Percentiles rank a stretch among this genome's conserved stretches.
Evolutionary conservation across 2,888 invertebrate genomes (phyloP).

Genomic region (Germaria angustata): DNA sequence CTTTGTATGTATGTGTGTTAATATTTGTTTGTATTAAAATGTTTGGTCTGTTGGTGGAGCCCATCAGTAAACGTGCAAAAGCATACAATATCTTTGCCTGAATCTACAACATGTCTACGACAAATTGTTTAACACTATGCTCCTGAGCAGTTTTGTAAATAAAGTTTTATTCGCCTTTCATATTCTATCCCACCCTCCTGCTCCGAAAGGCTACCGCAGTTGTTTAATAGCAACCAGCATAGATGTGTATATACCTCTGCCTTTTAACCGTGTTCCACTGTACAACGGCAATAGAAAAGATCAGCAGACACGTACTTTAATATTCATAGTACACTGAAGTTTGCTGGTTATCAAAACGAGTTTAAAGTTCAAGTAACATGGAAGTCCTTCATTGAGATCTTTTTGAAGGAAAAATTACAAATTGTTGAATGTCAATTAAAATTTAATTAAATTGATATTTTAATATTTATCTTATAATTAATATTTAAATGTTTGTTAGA

Average conservation of each 20-base stretch:
- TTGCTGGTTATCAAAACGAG: not conserved
- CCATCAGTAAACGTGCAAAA: conserved; percentile 57
- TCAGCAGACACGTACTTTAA: conserved; percentile 32
- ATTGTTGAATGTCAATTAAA: no score
- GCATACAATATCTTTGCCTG: conserved; percentile 60
- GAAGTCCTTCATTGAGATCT: no score
- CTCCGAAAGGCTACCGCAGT: not conserved
- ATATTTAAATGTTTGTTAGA: no score
- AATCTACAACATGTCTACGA: conserved; percentile 68
- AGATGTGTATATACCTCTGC: conserved; percentile 5
- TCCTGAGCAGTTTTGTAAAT: conserved; percentile 58
- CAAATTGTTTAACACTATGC: conserved; percentile 65
- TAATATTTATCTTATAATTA: no score
- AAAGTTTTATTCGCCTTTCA: conserved; percentile 26
- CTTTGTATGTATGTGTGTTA: not conserved
- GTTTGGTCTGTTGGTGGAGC: conserved; percentile 48
- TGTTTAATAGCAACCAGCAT: conserved; percentile 15
- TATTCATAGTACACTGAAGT: conserved; percentile 45
- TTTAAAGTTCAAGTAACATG: no score
- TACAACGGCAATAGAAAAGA: conserved; percentile 21
- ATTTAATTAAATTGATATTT: no score
- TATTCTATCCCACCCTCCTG: not conserved
- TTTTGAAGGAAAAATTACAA: no score
- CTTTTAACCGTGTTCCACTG: conserved; percentile 29
- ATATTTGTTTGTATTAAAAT: conserved; percentile 27